These are phyloP conservation scores for Zosterops hypoxanthus DNA, from an alignment of 2,113 vertebrate species.

Conservation along the genomic window DNA sequence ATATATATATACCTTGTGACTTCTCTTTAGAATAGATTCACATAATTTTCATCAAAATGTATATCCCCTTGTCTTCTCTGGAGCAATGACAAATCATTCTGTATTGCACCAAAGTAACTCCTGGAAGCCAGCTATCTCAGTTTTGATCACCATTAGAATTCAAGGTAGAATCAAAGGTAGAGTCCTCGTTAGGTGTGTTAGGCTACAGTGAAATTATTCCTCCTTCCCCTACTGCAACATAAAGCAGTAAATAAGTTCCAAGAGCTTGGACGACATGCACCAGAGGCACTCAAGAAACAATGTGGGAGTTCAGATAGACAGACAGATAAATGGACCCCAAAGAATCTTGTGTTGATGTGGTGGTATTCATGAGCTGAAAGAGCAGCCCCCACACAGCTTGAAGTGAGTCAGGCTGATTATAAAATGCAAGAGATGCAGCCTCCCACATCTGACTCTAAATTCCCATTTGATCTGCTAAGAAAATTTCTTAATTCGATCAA, in stretches of 20 bases:
- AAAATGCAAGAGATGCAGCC: conserved; percentile 74
- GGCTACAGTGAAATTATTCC: not conserved
- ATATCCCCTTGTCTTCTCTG: not conserved
- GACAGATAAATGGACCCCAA: conserved; percentile 47
- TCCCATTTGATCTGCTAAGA: conserved; percentile 28
- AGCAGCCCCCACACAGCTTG: conserved; percentile 72
- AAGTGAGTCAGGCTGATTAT: conserved; percentile 79
- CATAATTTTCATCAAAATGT: not conserved
- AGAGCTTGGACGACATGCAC: not conserved
- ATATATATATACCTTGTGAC: not conserved
- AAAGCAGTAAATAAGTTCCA: conserved; percentile 48
- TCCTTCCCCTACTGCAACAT: not conserved
- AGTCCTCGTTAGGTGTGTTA: not conserved
- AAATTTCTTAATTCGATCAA: not conserved
- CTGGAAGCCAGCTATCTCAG: not conserved
- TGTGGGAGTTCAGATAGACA: conserved; percentile 39
- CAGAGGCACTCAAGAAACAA: not conserved
- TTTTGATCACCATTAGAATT: not conserved
- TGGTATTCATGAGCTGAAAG: conserved; percentile 70
- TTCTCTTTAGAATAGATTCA: not conserved
- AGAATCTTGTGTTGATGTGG: conserved; percentile 63
- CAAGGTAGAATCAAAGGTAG: not conserved
- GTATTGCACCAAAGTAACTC: not conserved
- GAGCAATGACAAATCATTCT: not conserved
- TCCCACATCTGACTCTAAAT: conserved; percentile 74